These are phyloP conservation scores for Tetrax tetrax DNA, from an alignment of 2,113 vertebrate species.

Conservation along the genomic window DNA sequence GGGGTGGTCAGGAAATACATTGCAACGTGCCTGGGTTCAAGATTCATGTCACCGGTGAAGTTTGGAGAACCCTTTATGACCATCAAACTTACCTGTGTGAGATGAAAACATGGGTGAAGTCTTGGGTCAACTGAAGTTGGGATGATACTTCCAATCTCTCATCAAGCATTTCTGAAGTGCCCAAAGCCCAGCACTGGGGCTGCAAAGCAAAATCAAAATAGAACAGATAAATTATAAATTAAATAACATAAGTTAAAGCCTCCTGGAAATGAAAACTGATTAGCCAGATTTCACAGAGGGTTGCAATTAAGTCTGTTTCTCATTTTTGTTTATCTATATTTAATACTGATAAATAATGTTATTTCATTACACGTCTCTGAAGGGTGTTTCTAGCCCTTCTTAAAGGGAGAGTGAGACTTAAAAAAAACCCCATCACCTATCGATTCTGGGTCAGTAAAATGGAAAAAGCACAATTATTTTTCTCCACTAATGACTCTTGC, in stretches of 20 bases:
- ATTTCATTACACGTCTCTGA: constrained; percentile 67
- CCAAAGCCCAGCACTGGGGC: neutral
- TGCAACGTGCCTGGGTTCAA: neutral
- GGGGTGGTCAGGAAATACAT: neutral
- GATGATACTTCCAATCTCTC: neutral
- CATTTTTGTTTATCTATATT: constrained; percentile 77
- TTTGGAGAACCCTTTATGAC: neutral
- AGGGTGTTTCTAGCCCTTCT: constrained; percentile 22
- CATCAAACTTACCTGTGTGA: neutral
- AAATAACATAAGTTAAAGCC: constrained; percentile 66
- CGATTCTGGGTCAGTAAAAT: neutral
- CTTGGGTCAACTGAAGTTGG: neutral
- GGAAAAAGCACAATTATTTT: neutral
- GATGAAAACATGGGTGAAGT: neutral
- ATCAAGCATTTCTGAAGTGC: neutral
- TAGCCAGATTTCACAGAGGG: constrained; percentile 61
- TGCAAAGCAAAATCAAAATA: constrained; percentile 45
- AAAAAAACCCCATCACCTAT: neutral
- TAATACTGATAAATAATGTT: constrained; percentile 76
- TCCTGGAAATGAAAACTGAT: constrained; percentile 66
- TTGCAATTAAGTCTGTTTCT: constrained; percentile 72
- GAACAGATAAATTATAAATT: constrained; percentile 69
- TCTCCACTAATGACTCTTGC: neutral
- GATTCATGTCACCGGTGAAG: neutral
- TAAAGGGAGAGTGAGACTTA: constrained; percentile 31